Base-by-base conservation (phyloP, 92 coral and sea anemone species). In the Palythoa grandiflora region DNA sequence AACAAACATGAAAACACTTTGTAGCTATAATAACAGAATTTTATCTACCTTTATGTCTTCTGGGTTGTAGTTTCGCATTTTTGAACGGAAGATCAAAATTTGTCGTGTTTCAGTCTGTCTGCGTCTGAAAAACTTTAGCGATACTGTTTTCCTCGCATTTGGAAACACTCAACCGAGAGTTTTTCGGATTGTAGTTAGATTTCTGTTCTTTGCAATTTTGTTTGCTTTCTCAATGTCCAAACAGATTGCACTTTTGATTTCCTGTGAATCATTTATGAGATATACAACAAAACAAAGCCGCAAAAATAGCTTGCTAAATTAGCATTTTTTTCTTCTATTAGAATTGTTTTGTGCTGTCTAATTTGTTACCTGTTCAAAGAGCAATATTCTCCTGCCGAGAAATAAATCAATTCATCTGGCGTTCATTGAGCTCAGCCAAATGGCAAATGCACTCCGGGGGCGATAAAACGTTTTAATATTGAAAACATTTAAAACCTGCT, bases 41-140 rank as follows among this genome's bases (percentile, higher is more conserved):
- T 61, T 12, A 17, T 65, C 2, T 63, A 81, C 86, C 86, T 81
- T 81, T 3, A 81, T 81, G 14, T 81, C 86, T 6, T 81, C 86
- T 50, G 66, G 54, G 44, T 81, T 81, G 75, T 65, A 68, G 47
- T 66, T 81, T 44, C 61, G 86, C 86, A 81, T 81, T 66, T 81
- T 44, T 6, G 71, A 81, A 50, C 13, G 21, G 75, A 66, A 47
- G 75, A 63, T 28, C 17, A 40, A 10, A 4, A 2, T 17, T 4
- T 9, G 2, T 66, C 2, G 14, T 59, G 9, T 66, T 44, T 81
- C 13, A 35, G 47, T 70, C 40, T 10, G 19, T 63, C 36, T 63
- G 9, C 6, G 5, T 59, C 13, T 12, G 9, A 40, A 19, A 48
- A 75, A 21, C 1, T 20, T 81, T 15, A 44, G 55, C 47, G 35